Evolutionary conservation across 92 coral and sea anemone genomes (phyloP), one percentile per base, ranked within the genome.

Genomic region (Heliopora coerulea): DNA sequence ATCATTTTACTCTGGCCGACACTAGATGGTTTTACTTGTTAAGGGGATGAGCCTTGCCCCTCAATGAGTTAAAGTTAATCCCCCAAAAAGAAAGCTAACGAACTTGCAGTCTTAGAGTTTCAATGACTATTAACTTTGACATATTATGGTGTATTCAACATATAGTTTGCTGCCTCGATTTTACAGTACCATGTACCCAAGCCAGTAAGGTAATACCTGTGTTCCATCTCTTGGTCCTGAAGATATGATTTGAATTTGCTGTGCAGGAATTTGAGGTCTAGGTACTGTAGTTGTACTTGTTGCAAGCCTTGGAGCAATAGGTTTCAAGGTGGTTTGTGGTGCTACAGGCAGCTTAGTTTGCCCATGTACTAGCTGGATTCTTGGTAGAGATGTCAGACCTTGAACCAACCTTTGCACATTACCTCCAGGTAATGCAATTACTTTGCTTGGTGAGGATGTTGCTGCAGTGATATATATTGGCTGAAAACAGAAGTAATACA

Each of bases 171-270:
- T n/a, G n/a, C n/a, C n/a, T n/a, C n/a, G n/a, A n/a, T n/a, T n/a
- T n/a, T n/a, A n/a, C n/a, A n/a, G n/a, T n/a, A n/a, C n/a, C n/a
- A n/a, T n/a, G n/a, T n/a, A n/a, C n/a, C n/a, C n/a, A n/a, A n/a
- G n/a, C n/a, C n/a, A n/a, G n/a, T n/a, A n/a, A n/a, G n/a, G n/a
- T 25, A 23, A 6, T 70, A 70, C 77, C 77, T 70, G 44, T 30
- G 41, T 34, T 2, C 30, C 63, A 27, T 35, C 63, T 30, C 77
- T 52, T 35, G 77, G 46, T 34, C 60, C 37, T 11, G 63, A 35
- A 0, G 77, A 58, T 26, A 49, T 70, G 5, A 70, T 31, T 54
- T 70, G 77, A 27, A 70, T 70, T 70, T 70, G 77, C n/a, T 62
- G 31, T 56, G 30, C 3, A 23, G 30, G 33, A 10, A 70, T 41